Conservation (phyloP, 2,113 vertebrate genomes). For the Boleophthalmus pectinirostris region DNA sequence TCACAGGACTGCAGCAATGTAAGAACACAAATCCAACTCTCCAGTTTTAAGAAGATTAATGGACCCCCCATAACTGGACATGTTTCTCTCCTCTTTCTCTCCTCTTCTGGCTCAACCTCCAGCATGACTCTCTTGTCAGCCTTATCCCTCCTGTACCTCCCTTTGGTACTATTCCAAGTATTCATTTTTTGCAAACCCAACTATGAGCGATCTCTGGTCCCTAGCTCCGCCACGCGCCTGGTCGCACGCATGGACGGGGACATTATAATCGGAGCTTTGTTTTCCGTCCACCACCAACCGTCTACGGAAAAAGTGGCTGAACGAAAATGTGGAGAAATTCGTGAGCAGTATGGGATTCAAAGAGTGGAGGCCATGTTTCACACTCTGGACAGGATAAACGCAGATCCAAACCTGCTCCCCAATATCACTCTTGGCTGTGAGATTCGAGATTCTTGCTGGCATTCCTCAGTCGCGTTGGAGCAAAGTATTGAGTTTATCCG, state of each 20-base stretch:
- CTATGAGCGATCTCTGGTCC: conserved; percentile 77
- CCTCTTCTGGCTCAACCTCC: conserved; percentile 63
- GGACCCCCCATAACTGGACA: conserved; percentile 50
- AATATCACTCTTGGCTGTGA: conserved; percentile 94
- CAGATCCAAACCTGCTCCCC: conserved; percentile 85
- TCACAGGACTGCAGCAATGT: conserved; percentile 46
- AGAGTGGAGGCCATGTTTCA: conserved; percentile 97
- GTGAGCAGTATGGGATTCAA: conserved; percentile 95
- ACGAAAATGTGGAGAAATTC: conserved; percentile 91
- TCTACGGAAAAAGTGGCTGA: conserved; percentile 91
- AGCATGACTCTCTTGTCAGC: conserved; percentile 78
- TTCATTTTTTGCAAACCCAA: conserved; percentile 73
- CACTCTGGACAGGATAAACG: conserved; percentile 91
- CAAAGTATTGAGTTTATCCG: conserved; percentile 97
- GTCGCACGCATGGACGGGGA: conserved; percentile 96
- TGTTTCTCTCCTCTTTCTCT: conserved; percentile 58
- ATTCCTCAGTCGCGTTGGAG: conserved; percentile 92
- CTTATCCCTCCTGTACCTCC: conserved; percentile 77
- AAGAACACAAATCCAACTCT: conserved; percentile 17
- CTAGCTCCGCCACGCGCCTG: conserved; percentile 83
- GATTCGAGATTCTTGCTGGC: conserved; percentile 96
- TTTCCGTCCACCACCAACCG: conserved; percentile 93
- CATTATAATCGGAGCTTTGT: conserved; percentile 93
- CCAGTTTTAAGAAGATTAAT: conserved; percentile 45
- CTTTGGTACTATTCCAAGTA: conserved; percentile 79